These are phyloP conservation scores for Enteromius viviparus DNA, from an alignment of 2,797 vertebrate genomes.

Conservation along the genomic window DNA sequence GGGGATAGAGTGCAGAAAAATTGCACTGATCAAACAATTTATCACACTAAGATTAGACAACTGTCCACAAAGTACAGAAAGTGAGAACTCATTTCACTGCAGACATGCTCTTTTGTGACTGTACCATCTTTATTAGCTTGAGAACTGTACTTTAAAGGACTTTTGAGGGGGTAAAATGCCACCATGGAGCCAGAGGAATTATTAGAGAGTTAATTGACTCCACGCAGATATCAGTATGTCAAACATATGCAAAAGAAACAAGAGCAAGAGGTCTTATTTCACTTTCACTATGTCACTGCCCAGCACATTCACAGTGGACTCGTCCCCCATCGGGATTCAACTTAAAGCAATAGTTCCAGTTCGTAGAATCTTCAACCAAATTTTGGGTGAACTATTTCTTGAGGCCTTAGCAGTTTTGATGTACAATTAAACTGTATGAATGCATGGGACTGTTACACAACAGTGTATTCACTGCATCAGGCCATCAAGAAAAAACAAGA, in stretches of 20 bases:
- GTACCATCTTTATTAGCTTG: slow-evolving; percentile 1
- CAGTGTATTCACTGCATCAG: slow-evolving; percentile 22
- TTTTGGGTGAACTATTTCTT: slow-evolving; percentile 5
- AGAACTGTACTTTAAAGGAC: not conserved
- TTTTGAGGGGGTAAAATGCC: not conserved
- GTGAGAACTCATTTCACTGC: not conserved
- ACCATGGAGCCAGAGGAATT: slow-evolving; percentile 1
- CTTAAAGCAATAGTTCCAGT: not conserved
- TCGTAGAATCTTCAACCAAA: not conserved
- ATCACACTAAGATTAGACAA: slow-evolving; percentile 23
- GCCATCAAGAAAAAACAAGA: not conserved
- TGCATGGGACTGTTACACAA: slow-evolving; percentile 43
- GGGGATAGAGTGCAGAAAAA: slow-evolving; percentile 29
- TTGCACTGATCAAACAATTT: slow-evolving; percentile 36
- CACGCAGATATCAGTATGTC: slow-evolving; percentile 40
- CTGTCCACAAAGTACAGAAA: slow-evolving; percentile 12
- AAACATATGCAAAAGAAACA: slow-evolving; percentile 35
- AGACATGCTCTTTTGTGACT: slow-evolving; percentile 12
- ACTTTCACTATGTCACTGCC: not conserved
- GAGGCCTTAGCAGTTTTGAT: slow-evolving; percentile 38
- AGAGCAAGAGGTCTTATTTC: slow-evolving; percentile 26
- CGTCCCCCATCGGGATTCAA: not conserved
- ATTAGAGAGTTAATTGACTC: not conserved
- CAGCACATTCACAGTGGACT: slow-evolving; percentile 23
- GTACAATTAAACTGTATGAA: slow-evolving; percentile 50